Evolutionary conservation across 1,140 invertebrate species (phyloP), one percentile per base, ranked within the genome.

Genomic region (Neodiprion lecontei): DNA sequence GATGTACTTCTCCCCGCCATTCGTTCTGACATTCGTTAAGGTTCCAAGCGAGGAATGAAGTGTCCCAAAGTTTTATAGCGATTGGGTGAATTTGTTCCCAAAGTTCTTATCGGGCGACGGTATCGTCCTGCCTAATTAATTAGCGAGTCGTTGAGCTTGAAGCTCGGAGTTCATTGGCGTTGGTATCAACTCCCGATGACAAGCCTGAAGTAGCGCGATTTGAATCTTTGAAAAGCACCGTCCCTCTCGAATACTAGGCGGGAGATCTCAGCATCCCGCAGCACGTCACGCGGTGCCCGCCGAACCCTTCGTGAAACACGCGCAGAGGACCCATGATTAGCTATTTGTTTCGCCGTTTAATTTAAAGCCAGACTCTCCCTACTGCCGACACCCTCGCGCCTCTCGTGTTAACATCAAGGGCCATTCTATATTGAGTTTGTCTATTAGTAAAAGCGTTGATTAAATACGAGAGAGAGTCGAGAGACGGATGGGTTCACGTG

Each of bases 311-410:
- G 72, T 72, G 65, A 75, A 74, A 74, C 75, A 75, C 70, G 61
- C 72, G 23, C 74, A 70, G 70, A 14, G 76, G 69, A 12, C 53
- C 82, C 80, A 84, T 85, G 84, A 86, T 86, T 86, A 84, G 85
- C 85, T 80, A 85, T 86, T 86, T 86, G 85, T 85, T 86, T 84
- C 82, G 79, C 75, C 82, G 81, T 84, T 86, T 85, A 85, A 86
- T 86, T 85, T 79, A 76, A 81, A 79, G 75, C 69, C 77, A 74
- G 71, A 74, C 72, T 75, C 77, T 76, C 76, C 74, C 77, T 70
- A 61, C 49, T 69, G 70, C 61, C 40, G 67, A 47, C 23, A 17
- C 49, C 49, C 61, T 69, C 23, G 9, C 40, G 67, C 68, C 75
- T n/a, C 48, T 69, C 23, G 67, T 72, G 48, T 71, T 69, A 75